Base-by-base conservation (phyloP, 2,888 invertebrate species). In the Cyrtodaria siliqua region DNA sequence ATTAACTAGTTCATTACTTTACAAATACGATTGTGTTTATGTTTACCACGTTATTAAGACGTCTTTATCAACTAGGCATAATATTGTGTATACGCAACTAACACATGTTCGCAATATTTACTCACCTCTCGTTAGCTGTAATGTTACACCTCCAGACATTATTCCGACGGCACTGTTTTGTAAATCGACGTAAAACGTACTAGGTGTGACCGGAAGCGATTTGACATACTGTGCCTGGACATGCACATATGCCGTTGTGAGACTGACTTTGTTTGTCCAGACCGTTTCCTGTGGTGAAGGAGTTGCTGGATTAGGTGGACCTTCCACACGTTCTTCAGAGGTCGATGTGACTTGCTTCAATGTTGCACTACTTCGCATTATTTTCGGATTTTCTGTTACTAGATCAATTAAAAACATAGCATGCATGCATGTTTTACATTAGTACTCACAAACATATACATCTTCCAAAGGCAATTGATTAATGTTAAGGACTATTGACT, bases 191-290 rank as follows among this genome's bases (percentile, higher is more conserved):
- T 63, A 64, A n/a, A n/a, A n/a, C n/a, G n/a, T n/a, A 16, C 52
- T 52, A 23, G 63, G 63, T 2, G 63, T 52, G n/a, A 23, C n/a
- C 12, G 33, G 33, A n/a, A 64, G 29, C 2, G n/a, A 14, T 44
- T 64, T 64, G 16, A 44, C 55, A 16, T 64, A 64, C 8, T 27
- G 53, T 2, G 53, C 64, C n/a, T 64, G 55, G 18, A 64, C 44
- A 24, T 64, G 23, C 14, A 53, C 55, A 4, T 40, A 40, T 12
- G 44, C 40, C 23, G 26, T 42, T 14, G 53, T 23, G 3, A 64
- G 40, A 27, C 29, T 23, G 2, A 64, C 44, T 9, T 55, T 42
- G 18, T 64, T 64, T 38, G 64, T 64, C 42, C 53, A 64, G 24
- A 44, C 55, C 3, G 29, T 44, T 2, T 33, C 29, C 27, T 64